A percentile compares a stretch with the other conserved stretches of the same genome.
Conservation (phyloP, 2,113 vertebrate species). For the Plecotus auritus region DNA sequence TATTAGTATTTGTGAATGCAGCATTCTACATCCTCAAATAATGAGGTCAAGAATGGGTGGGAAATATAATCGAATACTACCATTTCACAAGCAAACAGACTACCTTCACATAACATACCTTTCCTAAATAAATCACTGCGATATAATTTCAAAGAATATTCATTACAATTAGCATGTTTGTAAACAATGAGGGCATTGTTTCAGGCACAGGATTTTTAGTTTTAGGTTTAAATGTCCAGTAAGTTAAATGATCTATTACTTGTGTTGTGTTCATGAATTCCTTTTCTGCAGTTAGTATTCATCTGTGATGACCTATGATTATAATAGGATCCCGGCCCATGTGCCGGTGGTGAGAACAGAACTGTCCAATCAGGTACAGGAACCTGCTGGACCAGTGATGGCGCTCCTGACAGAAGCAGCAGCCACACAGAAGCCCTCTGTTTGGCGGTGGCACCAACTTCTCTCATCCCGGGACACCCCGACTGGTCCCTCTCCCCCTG, state of each 20-base stretch:
- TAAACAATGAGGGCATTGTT: background rate
- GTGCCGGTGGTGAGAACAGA: background rate
- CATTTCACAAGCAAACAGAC: background rate
- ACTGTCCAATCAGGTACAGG: background rate
- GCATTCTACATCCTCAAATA: background rate
- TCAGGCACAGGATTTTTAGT: background rate
- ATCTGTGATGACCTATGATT: background rate
- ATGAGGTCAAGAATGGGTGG: background rate
- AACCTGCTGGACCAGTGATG: background rate
- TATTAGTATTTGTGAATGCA: background rate
- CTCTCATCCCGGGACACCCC: too few relatives aligned
- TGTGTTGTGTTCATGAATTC: background rate
- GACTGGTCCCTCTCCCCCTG: rapidly evolving
- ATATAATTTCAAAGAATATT: background rate
- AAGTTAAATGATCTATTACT: background rate
- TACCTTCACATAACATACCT: background rate
- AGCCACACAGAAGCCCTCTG: background rate
- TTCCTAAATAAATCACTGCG: background rate
- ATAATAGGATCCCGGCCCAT: background rate
- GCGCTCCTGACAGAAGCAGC: background rate
- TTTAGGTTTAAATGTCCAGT: background rate
- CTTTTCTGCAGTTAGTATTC: background rate
- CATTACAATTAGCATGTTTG: background rate
- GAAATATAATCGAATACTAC: background rate
- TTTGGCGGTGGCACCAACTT: too few relatives aligned